Conservation (phyloP, 2,113 vertebrate genomes). For the Xiphorhynchus elegans region DNA sequence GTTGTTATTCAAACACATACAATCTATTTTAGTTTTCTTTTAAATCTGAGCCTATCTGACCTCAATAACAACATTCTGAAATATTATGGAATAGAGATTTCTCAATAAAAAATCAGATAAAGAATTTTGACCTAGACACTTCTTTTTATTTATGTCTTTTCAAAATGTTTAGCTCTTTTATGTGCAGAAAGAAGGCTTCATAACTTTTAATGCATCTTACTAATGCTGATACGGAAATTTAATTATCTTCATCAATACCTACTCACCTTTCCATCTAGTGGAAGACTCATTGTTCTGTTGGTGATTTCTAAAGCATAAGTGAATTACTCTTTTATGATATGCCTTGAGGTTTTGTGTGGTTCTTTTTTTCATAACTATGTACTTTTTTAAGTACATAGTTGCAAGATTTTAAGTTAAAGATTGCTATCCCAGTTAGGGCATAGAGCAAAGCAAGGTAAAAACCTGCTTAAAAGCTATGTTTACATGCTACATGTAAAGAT, state of each 20-base stretch:
- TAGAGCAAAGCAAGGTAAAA: neutral
- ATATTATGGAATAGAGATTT: neutral
- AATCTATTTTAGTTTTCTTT: neutral
- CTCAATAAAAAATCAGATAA: neutral
- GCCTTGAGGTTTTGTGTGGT: neutral
- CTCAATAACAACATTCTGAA: neutral
- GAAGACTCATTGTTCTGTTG: neutral
- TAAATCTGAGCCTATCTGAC: neutral
- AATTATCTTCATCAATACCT: neutral
- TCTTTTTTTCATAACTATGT: fast-evolving
- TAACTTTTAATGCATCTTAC: neutral
- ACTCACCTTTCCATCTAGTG: neutral
- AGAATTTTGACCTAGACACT: neutral
- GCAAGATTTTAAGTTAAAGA: neutral
- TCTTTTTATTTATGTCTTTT: neutral
- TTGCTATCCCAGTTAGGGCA: neutral
- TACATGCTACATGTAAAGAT: neutral
- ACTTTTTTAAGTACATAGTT: neutral
- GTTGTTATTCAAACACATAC: neutral
- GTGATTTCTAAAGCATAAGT: neutral
- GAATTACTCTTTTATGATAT: neutral
- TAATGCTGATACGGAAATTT: neutral
- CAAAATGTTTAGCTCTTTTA: neutral
- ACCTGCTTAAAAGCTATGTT: neutral
- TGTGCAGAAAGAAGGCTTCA: neutral